Conservation (phyloP, 2,888 invertebrate genomes). For the Hypena proboscidalis region DNA sequence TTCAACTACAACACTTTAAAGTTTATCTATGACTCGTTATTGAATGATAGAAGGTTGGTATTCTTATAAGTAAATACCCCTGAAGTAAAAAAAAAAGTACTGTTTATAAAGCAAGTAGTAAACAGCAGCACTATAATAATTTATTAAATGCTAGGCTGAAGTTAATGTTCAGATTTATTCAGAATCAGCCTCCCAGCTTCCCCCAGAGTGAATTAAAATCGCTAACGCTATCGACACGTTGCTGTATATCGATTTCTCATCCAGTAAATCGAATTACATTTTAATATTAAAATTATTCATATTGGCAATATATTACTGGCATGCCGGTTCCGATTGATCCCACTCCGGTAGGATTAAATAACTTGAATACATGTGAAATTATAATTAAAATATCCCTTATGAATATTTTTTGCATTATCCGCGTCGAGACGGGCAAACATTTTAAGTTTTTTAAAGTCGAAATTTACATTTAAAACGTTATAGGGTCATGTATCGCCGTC, state of each 20-base stretch:
- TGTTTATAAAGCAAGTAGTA: too few relatives aligned
- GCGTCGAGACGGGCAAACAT: conserved; percentile 51
- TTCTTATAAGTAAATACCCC: too few relatives aligned
- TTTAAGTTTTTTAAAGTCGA: conserved; percentile 63
- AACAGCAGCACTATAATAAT: too few relatives aligned
- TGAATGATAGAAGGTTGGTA: too few relatives aligned
- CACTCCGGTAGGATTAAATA: conserved; percentile 60
- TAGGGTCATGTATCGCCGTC: conserved; percentile 38
- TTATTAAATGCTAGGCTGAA: too few relatives aligned
- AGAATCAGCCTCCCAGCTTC: too few relatives aligned
- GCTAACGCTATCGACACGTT: conserved; percentile 36
- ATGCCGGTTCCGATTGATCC: conserved; percentile 49
- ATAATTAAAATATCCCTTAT: conserved; percentile 72
- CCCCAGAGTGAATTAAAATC: conserved; percentile 19
- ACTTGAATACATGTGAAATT: conserved; percentile 59
- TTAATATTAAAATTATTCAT: conserved; percentile 56
- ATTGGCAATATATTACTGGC: conserved; percentile 39
- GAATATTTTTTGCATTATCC: conserved; percentile 59
- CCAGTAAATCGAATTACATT: conserved; percentile 50
- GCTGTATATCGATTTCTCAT: conserved; percentile 42
- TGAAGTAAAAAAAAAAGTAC: too few relatives aligned
- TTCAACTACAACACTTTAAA: too few relatives aligned
- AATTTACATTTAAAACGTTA: conserved; percentile 68
- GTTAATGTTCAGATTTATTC: too few relatives aligned
- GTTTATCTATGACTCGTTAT: too few relatives aligned